phyloP scores from a whole-genome alignment of 2,113 vertebrate species.

The Barbus barbus region DNA sequence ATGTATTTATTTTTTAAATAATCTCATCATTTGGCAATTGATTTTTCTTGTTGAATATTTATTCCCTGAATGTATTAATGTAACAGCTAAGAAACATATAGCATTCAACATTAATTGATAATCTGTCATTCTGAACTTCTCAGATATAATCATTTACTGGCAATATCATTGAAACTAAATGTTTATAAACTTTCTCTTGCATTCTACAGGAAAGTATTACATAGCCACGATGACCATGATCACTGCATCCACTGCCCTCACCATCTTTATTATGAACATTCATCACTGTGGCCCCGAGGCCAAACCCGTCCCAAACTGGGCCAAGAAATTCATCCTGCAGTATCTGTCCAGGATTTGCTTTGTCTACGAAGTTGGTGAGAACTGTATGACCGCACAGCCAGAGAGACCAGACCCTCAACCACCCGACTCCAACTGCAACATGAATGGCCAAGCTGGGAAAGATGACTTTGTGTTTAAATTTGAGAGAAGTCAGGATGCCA shows the following conservation, averaged over 20 bases:
- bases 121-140: background rate
- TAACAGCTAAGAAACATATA: too few relatives aligned
- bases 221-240: slow-evolving; percentile 95
- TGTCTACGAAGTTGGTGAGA: slow-evolving; percentile 81
- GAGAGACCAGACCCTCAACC: background rate
- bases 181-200: background rate
- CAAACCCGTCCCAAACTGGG: slow-evolving; percentile 84
- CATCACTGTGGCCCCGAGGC: slow-evolving; percentile 88
- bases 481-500: background rate
- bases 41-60: too few relatives aligned
- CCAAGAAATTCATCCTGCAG: slow-evolving; percentile 79
- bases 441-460: slow-evolving; percentile 17
- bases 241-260: slow-evolving; percentile 86
- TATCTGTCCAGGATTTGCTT: slow-evolving; percentile 84
- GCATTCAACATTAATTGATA: too few relatives aligned
- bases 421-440: background rate
- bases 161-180: background rate
- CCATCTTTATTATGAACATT: slow-evolving; percentile 91
- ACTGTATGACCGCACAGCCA: slow-evolving; percentile 70
- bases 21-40: too few relatives aligned
- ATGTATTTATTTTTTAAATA: too few relatives aligned
- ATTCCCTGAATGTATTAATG: too few relatives aligned
- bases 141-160: background rate
- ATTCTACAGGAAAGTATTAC: slow-evolving; percentile 86
- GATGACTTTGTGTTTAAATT: slow-evolving; percentile 17